Percentiles rank a stretch among this genome's conserved stretches.
phyloP scores from a whole-genome alignment of 2,113 vertebrate species.

The Oreochromis tanganicae region DNA sequence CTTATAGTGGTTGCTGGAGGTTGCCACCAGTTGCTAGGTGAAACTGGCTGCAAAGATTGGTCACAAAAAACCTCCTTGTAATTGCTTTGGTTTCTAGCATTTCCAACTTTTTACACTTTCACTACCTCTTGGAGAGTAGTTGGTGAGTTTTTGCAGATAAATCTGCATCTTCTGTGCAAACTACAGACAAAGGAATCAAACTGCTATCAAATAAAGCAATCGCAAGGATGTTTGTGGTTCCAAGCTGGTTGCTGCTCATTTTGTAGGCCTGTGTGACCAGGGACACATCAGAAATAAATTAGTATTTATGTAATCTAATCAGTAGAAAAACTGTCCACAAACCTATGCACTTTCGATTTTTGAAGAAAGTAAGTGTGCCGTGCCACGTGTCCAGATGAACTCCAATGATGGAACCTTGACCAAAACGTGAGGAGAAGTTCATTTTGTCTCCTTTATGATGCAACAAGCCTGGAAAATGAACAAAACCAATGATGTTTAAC shows the following conservation, averaged over 20 bases:
- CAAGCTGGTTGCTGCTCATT: too few species aligned
- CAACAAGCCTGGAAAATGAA: constrained; percentile 77
- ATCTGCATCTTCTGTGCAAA: neutral
- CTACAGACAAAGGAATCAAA: neutral
- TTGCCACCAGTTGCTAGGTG: neutral
- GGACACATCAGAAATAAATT: neutral
- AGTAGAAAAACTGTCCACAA: constrained; percentile 18
- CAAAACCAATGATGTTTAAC: neutral
- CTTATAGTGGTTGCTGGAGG: neutral
- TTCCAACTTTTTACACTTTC: neutral
- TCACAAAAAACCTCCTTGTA: neutral
- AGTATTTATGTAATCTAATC: neutral
- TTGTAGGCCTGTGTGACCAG: neutral
- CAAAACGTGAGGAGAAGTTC: constrained; percentile 90
- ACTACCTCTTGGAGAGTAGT: neutral
- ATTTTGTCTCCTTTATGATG: constrained; percentile 94
- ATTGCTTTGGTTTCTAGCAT: neutral
- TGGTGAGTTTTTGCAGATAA: neutral
- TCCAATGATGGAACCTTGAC: constrained; percentile 97
- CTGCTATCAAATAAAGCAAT: neutral
- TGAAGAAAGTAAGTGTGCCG: constrained; percentile 91
- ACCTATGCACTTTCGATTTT: constrained; percentile 97
- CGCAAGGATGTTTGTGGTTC: neutral
- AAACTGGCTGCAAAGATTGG: neutral
- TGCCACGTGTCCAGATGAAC: constrained; percentile 96